phyloP scores from a whole-genome alignment of 2,888 invertebrate genomes.

The Aspidapion aeneum region DNA sequence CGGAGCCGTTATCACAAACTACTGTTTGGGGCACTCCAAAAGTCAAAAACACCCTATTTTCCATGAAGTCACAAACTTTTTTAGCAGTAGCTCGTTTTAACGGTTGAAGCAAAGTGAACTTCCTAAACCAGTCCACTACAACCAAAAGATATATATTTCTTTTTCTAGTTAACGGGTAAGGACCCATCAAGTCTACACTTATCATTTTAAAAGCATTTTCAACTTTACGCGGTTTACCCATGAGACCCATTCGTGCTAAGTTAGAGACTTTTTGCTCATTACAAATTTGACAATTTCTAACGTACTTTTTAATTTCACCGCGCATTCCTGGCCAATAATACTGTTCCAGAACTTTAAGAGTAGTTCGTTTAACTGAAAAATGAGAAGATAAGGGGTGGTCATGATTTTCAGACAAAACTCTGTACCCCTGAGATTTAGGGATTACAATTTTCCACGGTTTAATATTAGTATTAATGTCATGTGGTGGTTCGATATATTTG shows the following conservation, averaged over 20 bases:
- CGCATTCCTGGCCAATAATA: too few species aligned
- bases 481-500: neutral
- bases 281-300: too few species aligned
- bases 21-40: neutral
- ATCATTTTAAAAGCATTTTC: neutral
- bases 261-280: too few species aligned
- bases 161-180: neutral
- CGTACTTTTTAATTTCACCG: too few species aligned
- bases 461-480: neutral
- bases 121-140: neutral
- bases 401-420: neutral
- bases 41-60: neutral
- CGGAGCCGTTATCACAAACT: neutral
- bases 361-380: too few species aligned
- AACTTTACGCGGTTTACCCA: neutral
- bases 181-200: neutral
- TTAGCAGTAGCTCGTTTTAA: neutral
- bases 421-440: neutral
- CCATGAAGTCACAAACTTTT: neutral
- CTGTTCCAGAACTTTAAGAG: too few species aligned
- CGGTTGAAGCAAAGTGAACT: neutral
- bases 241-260: neutral
- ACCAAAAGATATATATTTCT: neutral
- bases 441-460: neutral
- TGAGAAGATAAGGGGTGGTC: neutral